Conservation (phyloP, 1,140 invertebrate genomes). For the Bombus ignitus region DNA sequence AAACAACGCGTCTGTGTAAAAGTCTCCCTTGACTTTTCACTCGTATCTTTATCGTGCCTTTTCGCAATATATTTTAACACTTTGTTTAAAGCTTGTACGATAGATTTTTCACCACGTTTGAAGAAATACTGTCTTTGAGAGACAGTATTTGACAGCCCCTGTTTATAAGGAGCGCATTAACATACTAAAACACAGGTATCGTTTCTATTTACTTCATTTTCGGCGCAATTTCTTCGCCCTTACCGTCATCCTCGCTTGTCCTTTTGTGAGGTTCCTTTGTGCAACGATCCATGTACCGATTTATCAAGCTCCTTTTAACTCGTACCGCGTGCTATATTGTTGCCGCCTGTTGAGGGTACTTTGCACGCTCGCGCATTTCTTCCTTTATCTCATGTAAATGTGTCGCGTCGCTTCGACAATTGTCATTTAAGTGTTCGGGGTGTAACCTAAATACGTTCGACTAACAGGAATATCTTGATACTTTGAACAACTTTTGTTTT, state of each 20-base stretch:
- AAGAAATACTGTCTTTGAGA: neutral
- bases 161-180: neutral
- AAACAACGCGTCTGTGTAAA: neutral
- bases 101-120: neutral
- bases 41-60: neutral
- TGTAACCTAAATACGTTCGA: neutral
- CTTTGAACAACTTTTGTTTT: neutral
- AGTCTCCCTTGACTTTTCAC: neutral
- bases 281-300: slow-evolving; percentile 7
- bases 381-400: neutral
- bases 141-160: too few relatives aligned
- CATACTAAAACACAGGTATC: neutral
- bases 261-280: slow-evolving; percentile 19
- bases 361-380: slow-evolving; percentile 10
- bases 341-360: slow-evolving; percentile 1
- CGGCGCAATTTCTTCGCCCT: neutral
- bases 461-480: too few relatives aligned
- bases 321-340: neutral
- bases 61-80: neutral
- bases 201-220: slow-evolving; percentile 6
- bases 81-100: neutral
- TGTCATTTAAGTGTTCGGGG: neutral
- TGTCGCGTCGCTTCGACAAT: neutral
- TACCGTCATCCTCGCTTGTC: neutral
- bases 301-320: slow-evolving; percentile 43